Percentiles rank a stretch among this genome's conserved stretches.
Conservation (phyloP, 2,113 vertebrate genomes). For the Laticauda laticaudata region DNA sequence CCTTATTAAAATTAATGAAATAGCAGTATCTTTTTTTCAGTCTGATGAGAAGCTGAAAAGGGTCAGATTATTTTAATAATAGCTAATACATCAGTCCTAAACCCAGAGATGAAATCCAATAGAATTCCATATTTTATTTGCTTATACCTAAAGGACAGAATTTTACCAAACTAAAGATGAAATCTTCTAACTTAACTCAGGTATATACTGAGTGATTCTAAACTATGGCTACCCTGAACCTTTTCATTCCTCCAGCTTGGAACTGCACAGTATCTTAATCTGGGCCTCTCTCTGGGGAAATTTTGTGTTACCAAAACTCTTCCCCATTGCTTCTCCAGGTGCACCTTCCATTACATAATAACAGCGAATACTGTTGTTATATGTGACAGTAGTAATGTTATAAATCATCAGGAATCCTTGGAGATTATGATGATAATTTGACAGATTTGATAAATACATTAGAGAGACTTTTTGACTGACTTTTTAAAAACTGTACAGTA, state of each 20-base stretch:
- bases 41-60: neutral
- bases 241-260: neutral
- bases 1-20: neutral
- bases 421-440: neutral
- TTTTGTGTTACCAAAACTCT: neutral
- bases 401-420: neutral
- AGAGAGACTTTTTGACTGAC: neutral
- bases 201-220: neutral
- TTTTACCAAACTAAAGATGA: neutral
- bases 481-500: neutral
- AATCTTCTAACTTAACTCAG: neutral
- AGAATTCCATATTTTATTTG: neutral
- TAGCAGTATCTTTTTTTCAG: neutral
- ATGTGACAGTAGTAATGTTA: neutral
- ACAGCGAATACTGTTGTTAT: neutral
- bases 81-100: neutral
- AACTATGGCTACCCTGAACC: neutral
- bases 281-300: neutral
- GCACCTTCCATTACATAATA: neutral
- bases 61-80: neutral
- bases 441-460: neutral
- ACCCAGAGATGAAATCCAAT: neutral
- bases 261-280: neutral
- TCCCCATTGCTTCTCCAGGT: neutral
- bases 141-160: neutral